Conservation (phyloP, 2,797 vertebrate genomes). For the Lindbergichthys nudifrons region DNA sequence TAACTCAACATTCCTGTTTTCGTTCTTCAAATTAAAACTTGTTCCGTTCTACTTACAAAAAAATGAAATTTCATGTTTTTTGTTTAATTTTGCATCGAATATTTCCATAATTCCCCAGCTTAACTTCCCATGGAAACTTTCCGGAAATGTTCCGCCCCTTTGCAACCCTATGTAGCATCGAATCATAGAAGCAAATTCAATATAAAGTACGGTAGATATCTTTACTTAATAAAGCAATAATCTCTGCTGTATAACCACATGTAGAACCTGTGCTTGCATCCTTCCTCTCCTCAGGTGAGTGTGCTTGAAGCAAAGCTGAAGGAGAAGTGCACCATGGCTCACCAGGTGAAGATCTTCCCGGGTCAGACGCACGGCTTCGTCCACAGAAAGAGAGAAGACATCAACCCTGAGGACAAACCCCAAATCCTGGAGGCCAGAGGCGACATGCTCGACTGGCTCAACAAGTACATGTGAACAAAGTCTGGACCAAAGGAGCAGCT, state of each 20-base stretch:
- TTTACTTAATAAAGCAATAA: background rate
- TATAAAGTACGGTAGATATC: background rate
- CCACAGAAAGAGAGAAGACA: conserved; percentile 91
- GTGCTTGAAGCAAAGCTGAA: conserved; percentile 87
- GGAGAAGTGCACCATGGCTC: conserved; percentile 86
- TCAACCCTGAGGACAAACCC: conserved; percentile 86
- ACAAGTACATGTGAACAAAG: conserved; percentile 84
- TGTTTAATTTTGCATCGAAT: too few relatives aligned
- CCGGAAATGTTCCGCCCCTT: too few relatives aligned
- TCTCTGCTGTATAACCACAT: background rate
- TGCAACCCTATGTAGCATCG: background rate
- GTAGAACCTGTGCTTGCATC: background rate
- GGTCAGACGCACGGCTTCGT: conserved; percentile 95
- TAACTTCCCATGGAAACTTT: too few relatives aligned
- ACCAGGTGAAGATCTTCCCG: conserved; percentile 91
- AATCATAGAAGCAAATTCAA: background rate
- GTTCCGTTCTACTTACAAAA: too few relatives aligned
- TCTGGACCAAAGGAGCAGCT: too few relatives aligned
- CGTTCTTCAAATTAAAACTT: too few relatives aligned
- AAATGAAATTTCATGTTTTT: too few relatives aligned
- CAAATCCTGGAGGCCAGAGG: conserved; percentile 88
- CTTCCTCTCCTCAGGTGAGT: conserved; percentile 78
- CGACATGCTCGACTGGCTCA: conserved; percentile 92
- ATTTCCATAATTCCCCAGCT: too few relatives aligned
- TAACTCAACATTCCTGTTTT: too few relatives aligned